Evolutionary conservation across 2,888 invertebrate genomes (phyloP), one percentile per base, ranked within the genome.

Genomic region (Julus scanicus): DNA sequence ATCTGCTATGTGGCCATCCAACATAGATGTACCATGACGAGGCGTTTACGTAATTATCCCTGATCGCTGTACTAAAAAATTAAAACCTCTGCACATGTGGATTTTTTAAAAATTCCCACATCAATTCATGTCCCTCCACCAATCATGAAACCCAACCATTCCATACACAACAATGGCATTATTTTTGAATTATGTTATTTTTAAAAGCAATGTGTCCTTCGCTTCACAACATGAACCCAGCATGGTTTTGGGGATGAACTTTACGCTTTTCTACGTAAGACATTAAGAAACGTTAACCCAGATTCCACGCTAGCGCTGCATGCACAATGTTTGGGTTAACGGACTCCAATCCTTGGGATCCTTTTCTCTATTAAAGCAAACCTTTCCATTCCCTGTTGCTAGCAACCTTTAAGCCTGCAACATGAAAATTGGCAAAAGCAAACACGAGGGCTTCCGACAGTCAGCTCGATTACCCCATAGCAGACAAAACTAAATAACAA

Each of bases 211-310:
- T 8, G 6, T 44, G 44, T 44, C 44, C 44, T 44, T 44, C 6
- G 44, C 44, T n/a, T 29, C 44, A 44, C 8, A 44, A 53, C 53
- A 13, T 20, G 20, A 29, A 71, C 71, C 71, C 71, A 71, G 2
- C 20, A 44, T 44, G 44, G 44, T 5, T 44, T 71, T 8, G 71
- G 5, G 8, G 8, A 6, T 63, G 63, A 63, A 63, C n/a, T 63
- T 44, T n/a, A 63, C 20, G n/a, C 20, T 20, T 20, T 63, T 20
- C 0, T 63, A 29, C 71, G 29, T 29, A 71, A 71, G 71, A 71
- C 2, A 71, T 71, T 29, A 71, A 71, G 71, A 71, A 20, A 71
- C 71, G 71, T 71, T 71, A 20, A 71, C 71, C 71, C 71, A 71
- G 20, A 71, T 71, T 29, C 71, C 71, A 5, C 20, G 63, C 63